Base-by-base conservation (phyloP, 2,113 vertebrate species). In the Numenius arquata region DNA sequence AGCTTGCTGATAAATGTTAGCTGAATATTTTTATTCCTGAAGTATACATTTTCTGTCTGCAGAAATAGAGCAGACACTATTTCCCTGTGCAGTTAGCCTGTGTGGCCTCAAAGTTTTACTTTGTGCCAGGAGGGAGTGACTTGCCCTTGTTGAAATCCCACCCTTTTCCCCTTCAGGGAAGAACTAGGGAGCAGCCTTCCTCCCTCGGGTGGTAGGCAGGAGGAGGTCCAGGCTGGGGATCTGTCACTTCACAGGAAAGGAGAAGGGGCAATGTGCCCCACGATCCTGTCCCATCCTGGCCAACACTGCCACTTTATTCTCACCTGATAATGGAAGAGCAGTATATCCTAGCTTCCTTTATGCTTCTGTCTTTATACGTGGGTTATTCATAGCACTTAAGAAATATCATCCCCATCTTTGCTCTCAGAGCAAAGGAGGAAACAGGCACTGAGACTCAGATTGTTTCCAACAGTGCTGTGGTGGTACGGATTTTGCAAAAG, bases 121-220 rank as follows among this genome's bases (percentile, higher is more conserved):
- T 56, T 38, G 34, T 80, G 48, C 52, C 18, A 5, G 58, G 56
- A 63, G 14, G n/a, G 21, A 63, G 72, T 7, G 52, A 21, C 0
- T 0, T 40, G 9, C 7, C 25, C 10, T 10, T 9, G 21, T 6
- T 22, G 58, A 88, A 90, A 62, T 12, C 2, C 5, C 8, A 6
- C 20, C 8, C 2, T 4, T 81, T 53, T 21, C 19, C 18, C n/a
- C 14, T 9, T 15, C 9, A 0, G 9, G 29, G 19, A n/a, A n/a
- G 43, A 32, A 3, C 1, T 0, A 7, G 58, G 53, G 36, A 79
- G 20, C 16, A 66, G 58, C 21, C 2, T 40, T 36, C 0, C 16
- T 6, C 5, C 47, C n/a, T 0, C 1, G 34, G n/a, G 43, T 1
- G 1, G 17, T 0, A 4, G 47, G 36, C 20, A 9, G 56, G 48